Base-by-base conservation (phyloP, 2,113 vertebrate genomes). In the Proteles cristata region DNA sequence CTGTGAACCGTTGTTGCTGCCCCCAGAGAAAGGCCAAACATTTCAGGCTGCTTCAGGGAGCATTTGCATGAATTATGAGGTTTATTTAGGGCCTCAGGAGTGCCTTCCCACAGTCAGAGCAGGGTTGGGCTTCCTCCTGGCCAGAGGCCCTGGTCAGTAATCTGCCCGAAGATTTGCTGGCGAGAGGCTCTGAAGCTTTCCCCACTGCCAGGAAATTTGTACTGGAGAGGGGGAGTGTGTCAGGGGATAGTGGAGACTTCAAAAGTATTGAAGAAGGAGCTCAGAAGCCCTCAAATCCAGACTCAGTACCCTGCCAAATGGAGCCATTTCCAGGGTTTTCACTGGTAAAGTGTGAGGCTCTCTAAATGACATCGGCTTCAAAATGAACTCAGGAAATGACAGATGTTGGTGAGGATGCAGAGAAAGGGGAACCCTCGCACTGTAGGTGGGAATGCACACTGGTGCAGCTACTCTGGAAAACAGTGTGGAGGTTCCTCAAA, bases 81-180 rank as follows among this genome's bases (percentile, higher is more conserved):
- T 84, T 96, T 74, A 94, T 50, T 80, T 83, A 83, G 83, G 33
- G 79, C n/a, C 83, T 48, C 11, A 50, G 50, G 35, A 90, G 28
- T 9, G 39, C 14, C 28, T 65, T 87, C 28, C 35, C 85, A 90
- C 50, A 21, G 68, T 33, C 71, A 28, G 11, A 71, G 26, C 31
- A 6, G 45, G 17, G 61, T 74, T 45, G 15, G 19, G 21, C 58
- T 31, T 88, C 58, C 43, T 81, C 17, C 65, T 63, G 87, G 88
- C 81, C 85, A 48, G 79, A 69, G 69, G 73, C 68, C 90, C 50
- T 79, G 11, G 53, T 69, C 68, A 73, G 17, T 88, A 65, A 94
- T 2, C 15, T 0, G 2, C 17, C 31, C 4, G 2, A 87, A 90
- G 61, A 83, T 63, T 58, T 90, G n/a, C 91, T 77, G 53, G 25